Base-by-base conservation (phyloP, 2,797 vertebrate species). In the Momotus momota region DNA sequence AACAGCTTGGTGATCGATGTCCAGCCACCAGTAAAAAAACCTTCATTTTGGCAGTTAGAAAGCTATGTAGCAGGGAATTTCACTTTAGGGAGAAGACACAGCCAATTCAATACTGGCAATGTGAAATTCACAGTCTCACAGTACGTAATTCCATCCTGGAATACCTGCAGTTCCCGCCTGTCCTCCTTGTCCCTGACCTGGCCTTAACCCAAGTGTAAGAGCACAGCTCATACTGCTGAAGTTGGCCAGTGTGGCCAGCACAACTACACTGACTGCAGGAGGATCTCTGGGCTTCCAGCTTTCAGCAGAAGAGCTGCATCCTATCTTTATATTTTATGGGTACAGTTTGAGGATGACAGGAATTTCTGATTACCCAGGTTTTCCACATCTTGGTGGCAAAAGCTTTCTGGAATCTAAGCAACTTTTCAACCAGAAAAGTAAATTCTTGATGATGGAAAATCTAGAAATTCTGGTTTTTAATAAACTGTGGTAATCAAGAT, bases 201-300 rank as follows among this genome's bases (percentile, higher is more conserved):
- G 12, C 35, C 49, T 35, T 55, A 49, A 49, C 18, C 31, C 35
- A 43, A 57, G 43, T 6, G 1, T 52, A 27, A 29, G 51, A 52
- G 51, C 27, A 10, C 29, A 54, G 54, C 54, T 85, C 6, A 0
- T 48, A 55, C 54, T 22, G 41, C 57, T 1, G 2, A 26, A 9
- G 3, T 61, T 3, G 1, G 26, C 35, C 1, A 2, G 14, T 49
- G 41, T 43, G 4, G 1, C 64, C 31, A 55, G 58, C 21, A 11
- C 1, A 1, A 15, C 33, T 31, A 9, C 15, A 3, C 18, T n/a
- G 41, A 43, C 77, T 62, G 62, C 54, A 55, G 31, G 41, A 55
- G 33, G 31, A 26, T 27, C 31, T 55, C 26, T 49, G 71, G 62
- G 22, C 41, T 55, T 20, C 22, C 1, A 2, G 11, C 19, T 83